Conservation (phyloP, 1,140 invertebrate species). For the Galleria mellonella region DNA sequence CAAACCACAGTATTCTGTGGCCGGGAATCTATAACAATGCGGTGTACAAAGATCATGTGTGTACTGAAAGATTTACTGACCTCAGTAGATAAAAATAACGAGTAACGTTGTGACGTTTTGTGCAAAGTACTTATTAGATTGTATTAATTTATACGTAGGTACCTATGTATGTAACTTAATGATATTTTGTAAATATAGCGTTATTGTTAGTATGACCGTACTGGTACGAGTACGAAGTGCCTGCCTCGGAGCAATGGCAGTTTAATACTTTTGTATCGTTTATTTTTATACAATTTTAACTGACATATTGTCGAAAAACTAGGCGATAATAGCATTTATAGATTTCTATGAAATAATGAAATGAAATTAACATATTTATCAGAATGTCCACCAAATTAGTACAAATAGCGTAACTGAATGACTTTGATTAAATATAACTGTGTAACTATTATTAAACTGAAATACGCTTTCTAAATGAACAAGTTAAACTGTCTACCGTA, state of each 20-base stretch:
- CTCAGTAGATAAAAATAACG: conserved; percentile 48
- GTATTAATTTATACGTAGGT: conserved; percentile 65
- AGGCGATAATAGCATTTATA: background rate
- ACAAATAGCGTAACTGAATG: background rate
- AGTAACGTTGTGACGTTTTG: conserved; percentile 63
- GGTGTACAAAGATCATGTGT: conserved; percentile 2
- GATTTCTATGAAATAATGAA: conserved; percentile 7
- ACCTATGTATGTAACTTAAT: conserved; percentile 45
- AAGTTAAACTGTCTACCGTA: conserved; percentile 35
- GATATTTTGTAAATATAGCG: conserved; percentile 63
- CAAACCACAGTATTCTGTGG: conserved; percentile 29
- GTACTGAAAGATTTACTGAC: conserved; percentile 24
- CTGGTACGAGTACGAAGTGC: conserved; percentile 19
- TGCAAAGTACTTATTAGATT: conserved; percentile 73
- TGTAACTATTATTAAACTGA: background rate
- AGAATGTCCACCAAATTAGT: too few relatives aligned
- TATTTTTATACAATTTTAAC: conserved; percentile 58
- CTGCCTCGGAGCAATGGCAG: conserved; percentile 27
- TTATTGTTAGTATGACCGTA: conserved; percentile 20
- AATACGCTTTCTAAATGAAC: background rate
- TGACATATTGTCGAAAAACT: conserved; percentile 63
- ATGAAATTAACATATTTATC: background rate
- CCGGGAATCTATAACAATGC: conserved; percentile 2
- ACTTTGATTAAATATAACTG: background rate
- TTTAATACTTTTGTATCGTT: conserved; percentile 31